phyloP scores from a whole-genome alignment of 1,140 invertebrate species.

The Tenebrio molitor region DNA sequence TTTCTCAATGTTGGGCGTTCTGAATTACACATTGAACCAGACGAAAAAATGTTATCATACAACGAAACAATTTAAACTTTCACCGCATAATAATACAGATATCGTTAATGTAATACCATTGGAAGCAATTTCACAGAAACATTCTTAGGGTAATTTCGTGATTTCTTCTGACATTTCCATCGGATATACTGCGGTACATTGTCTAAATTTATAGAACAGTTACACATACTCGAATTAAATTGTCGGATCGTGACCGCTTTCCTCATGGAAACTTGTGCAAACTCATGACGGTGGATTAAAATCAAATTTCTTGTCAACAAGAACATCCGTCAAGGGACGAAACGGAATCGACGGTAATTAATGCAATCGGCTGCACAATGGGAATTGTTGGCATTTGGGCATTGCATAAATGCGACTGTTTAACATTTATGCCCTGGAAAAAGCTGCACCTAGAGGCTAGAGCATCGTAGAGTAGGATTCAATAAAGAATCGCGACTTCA shows the following conservation, averaged over 20 bases:
- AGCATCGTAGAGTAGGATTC: slow-evolving; percentile 19
- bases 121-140: not conserved
- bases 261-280: not conserved
- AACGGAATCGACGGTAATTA: not conserved
- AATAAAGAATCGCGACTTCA: slow-evolving; percentile 15
- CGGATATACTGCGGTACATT: not conserved
- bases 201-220: slow-evolving; percentile 16
- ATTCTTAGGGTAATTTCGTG: slow-evolving; percentile 35
- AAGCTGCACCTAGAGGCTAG: slow-evolving; percentile 28
- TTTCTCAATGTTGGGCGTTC: too few relatives aligned
- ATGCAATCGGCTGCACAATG: slow-evolving; percentile 3
- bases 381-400: slow-evolving; percentile 26
- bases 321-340: not conserved
- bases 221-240: slow-evolving; percentile 16
- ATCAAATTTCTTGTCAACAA: slow-evolving; percentile 6
- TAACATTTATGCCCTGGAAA: slow-evolving; percentile 38
- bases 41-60: slow-evolving; percentile 6
- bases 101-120: slow-evolving; percentile 6
- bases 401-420: slow-evolving; percentile 37
- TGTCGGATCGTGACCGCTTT: slow-evolving; percentile 11
- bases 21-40: too few relatives aligned
- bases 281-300: not conserved
- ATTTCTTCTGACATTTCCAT: slow-evolving; percentile 28
- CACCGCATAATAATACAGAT: not conserved
- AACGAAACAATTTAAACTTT: slow-evolving; percentile 23